phyloP scores from a whole-genome alignment of 2,797 vertebrate genomes.

The Antrozous pallidus region DNA sequence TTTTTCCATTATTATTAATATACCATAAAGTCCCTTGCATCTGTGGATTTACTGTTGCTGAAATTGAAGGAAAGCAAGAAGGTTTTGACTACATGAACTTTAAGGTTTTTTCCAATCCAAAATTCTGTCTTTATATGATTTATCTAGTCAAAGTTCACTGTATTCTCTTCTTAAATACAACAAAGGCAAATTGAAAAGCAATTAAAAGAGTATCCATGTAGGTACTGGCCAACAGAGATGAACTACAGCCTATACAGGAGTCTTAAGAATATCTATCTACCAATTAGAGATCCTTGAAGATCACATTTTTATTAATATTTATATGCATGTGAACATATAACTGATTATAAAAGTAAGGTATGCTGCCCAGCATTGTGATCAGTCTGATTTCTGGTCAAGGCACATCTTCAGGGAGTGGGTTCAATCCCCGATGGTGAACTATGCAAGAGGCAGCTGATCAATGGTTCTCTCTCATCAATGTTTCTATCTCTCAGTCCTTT shows the following conservation, averaged over 20 bases:
- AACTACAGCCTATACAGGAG: neutral
- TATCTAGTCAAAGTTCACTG: slow-evolving; percentile 18
- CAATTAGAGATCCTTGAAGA: neutral
- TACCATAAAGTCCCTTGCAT: neutral
- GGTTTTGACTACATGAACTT: neutral
- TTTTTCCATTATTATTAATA: slow-evolving; percentile 35
- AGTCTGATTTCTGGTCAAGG: too few relatives aligned
- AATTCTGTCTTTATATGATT: slow-evolving; percentile 37
- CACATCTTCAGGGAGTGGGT: too few relatives aligned
- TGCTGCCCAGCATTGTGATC: neutral
- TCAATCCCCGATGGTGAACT: too few relatives aligned
- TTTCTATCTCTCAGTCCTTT: too few relatives aligned
- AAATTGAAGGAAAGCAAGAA: slow-evolving; percentile 17
- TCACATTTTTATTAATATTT: slow-evolving; percentile 25
- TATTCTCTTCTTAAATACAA: slow-evolving; percentile 24
- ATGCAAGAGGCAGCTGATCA: too few relatives aligned
- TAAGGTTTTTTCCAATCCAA: slow-evolving; percentile 4
- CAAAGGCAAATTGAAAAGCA: neutral
- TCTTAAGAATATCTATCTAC: slow-evolving; percentile 12
- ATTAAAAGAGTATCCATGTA: neutral
- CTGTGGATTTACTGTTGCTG: neutral
- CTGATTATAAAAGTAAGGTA: slow-evolving; percentile 16
- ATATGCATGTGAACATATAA: neutral
- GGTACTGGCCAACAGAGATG: neutral
- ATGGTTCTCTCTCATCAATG: too few relatives aligned